Conservation (phyloP, 2,888 invertebrate species). For the Drosophila kokeensis region DNA sequence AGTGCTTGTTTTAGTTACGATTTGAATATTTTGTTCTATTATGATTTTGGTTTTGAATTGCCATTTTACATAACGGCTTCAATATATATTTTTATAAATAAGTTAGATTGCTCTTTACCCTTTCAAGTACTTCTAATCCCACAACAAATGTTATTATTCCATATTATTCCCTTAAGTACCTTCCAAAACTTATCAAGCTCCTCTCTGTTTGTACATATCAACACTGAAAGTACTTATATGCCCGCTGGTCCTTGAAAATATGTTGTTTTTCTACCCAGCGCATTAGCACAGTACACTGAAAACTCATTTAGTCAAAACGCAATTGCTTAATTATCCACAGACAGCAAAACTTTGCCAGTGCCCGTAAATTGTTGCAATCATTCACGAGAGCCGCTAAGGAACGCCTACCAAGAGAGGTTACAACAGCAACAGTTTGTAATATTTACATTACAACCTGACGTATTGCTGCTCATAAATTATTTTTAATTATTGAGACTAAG, state of each 20-base stretch:
- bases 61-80: background rate
- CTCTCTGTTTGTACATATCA: background rate
- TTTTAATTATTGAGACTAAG: slow-evolving; percentile 70
- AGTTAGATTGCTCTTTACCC: too few species aligned
- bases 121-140: background rate
- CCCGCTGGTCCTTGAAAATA: slow-evolving; percentile 17
- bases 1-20: background rate
- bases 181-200: background rate
- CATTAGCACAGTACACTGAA: slow-evolving; percentile 41
- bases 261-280: slow-evolving; percentile 1
- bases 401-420: slow-evolving; percentile 13
- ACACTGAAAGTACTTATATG: slow-evolving; percentile 9
- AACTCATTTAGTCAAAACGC: slow-evolving; percentile 77
- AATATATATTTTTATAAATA: background rate
- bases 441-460: slow-evolving; percentile 69
- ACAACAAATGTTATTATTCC: background rate
- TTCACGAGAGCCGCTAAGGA: slow-evolving; percentile 47
- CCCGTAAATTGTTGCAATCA: slow-evolving; percentile 71
- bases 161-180: background rate
- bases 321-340: slow-evolving; percentile 79
- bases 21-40: background rate
- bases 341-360: slow-evolving; percentile 54
- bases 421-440: slow-evolving; percentile 45
- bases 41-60: background rate
- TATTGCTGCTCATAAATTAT: slow-evolving; percentile 76